Evolutionary conservation across 1,140 invertebrate species (phyloP), one percentile per base, ranked within the genome.

Genomic region (Trigoniulus corallinus): DNA sequence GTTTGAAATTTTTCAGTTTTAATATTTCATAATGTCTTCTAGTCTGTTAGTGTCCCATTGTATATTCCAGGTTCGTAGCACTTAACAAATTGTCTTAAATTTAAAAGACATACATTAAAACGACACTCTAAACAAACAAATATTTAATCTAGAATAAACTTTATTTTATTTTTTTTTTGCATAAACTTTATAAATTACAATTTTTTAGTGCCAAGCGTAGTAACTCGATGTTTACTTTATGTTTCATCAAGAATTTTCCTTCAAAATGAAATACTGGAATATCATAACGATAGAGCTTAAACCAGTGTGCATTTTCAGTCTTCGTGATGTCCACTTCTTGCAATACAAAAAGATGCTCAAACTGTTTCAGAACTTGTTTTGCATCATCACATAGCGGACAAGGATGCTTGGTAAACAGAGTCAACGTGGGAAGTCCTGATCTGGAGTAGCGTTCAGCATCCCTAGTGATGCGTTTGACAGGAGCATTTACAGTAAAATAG

Each of bases 241-340:
- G 83, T 71, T 85, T 88, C 69, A 87, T 88, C 23, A 91, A 67
- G 67, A 78, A 91, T 58, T 80, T 70, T 15, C 79, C 80, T 64
- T 91, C 81, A 3, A 89, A 71, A 69, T 88, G 84, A 59, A 91
- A 68, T 13, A 91, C 86, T 45, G 88, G 87, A 60, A 91, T 89
- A 63, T 91, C 84, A 64, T 80, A 74, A 51, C 77, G 73, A 61
- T 88, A 93, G n/a, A 85, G 67, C 50, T 77, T 67, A 48, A 78
- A 68, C 73, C 77, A 86, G 50, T 73, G 67, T 47, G 81, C 59
- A 63, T 89, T 88, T 60, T 76, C 79, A 57, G 74, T 72, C 15
- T 69, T 64, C 13, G 75, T 76, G 26, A 91, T 91, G 64, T 88
- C 78, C 45, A 91, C 74, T 66, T 80, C 76, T 66, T 81, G 68